Percentiles rank a stretch among this genome's conserved stretches.
phyloP scores from a whole-genome alignment of 2,113 vertebrate species.

The Anhinga rufa region DNA sequence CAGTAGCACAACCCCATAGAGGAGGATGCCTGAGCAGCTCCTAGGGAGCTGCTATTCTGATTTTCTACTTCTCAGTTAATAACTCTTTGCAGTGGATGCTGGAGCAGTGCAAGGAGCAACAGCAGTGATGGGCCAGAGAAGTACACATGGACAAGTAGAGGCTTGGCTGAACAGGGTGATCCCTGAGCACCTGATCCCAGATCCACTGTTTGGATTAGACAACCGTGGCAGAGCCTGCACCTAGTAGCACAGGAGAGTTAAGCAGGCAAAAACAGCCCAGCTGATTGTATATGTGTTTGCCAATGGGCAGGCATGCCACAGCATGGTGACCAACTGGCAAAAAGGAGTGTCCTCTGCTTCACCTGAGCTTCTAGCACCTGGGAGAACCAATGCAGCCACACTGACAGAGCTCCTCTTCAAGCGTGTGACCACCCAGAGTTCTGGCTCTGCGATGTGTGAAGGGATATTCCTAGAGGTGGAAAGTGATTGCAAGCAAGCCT shows the following conservation, averaged over 20 bases:
- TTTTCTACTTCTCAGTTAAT: background rate
- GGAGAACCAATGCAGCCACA: background rate
- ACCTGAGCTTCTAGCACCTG: background rate
- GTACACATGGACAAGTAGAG: background rate
- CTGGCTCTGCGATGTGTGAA: background rate
- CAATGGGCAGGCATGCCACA: accelerated
- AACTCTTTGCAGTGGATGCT: accelerated
- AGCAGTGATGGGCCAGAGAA: background rate
- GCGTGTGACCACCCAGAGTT: background rate
- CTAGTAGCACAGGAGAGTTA: accelerated
- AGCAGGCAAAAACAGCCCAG: background rate
- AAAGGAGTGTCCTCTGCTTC: background rate
- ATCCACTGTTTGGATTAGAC: too few relatives aligned
- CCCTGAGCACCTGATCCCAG: background rate
- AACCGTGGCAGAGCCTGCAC: background rate
- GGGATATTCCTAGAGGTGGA: background rate
- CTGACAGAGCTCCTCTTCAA: background rate
- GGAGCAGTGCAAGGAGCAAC: background rate
- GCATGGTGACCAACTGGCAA: too few relatives aligned
- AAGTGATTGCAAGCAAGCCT: background rate
- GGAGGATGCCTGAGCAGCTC: background rate
- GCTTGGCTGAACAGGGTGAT: background rate
- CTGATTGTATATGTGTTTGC: background rate
- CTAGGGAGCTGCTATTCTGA: background rate
- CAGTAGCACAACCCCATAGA: background rate